A percentile compares a stretch with the other conserved stretches of the same genome.
phyloP scores from a whole-genome alignment of 2,113 vertebrate species.

The Sterrhoptilus dennistouni region DNA sequence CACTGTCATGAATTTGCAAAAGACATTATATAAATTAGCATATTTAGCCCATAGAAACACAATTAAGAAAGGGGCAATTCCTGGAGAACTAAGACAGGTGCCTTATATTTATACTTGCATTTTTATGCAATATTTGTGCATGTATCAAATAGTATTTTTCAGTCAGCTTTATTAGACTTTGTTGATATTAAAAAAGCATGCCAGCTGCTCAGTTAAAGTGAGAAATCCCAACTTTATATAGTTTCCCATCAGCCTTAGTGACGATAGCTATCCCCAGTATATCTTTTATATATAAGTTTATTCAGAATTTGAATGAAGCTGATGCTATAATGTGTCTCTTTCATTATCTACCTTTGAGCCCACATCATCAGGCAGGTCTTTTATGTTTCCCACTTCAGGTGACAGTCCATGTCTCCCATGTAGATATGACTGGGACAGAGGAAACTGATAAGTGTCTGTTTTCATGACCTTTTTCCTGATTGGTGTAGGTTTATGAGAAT shows the following conservation, averaged over 20 bases:
- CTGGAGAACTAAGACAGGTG: not conserved
- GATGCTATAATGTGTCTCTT: not conserved
- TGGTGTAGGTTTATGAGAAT: not conserved
- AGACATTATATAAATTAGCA: not conserved
- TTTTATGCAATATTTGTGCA: not conserved
- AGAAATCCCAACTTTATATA: not conserved
- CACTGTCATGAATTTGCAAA: not conserved
- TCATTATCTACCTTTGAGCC: rapidly evolving
- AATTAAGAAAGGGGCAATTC: rapidly evolving
- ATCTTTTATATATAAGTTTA: not conserved
- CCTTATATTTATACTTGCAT: not conserved
- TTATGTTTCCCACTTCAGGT: not conserved
- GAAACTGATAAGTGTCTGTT: not conserved
- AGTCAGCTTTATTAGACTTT: not conserved
- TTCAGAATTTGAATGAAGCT: not conserved
- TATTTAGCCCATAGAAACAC: not conserved
- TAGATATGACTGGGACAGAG: not conserved
- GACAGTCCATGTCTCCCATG: not conserved
- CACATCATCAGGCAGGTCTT: not conserved
- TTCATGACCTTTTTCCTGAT: not conserved
- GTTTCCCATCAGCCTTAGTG: not conserved
- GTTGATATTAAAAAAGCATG: not conserved
- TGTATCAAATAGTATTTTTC: not conserved
- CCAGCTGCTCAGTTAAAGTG: not conserved
- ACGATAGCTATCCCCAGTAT: not conserved